Percentiles rank a stretch among this genome's conserved stretches.
phyloP scores from a whole-genome alignment of 2,888 invertebrate species.

The Smittia sp. region DNA sequence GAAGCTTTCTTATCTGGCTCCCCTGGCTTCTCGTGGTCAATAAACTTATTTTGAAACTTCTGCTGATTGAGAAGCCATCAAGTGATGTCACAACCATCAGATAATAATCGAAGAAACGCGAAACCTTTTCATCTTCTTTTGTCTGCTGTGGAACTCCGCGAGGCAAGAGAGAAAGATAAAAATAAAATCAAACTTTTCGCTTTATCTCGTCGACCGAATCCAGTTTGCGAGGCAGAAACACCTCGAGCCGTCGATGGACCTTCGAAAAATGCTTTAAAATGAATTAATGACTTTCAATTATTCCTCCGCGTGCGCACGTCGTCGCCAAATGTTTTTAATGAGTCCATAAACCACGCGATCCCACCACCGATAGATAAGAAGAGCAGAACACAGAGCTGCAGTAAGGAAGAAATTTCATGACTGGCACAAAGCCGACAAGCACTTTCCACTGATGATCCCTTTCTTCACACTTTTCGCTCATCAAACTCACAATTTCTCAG shows the following conservation, averaged over 20 bases:
- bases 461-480: conserved; percentile 11
- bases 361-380: neutral
- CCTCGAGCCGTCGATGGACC: neutral
- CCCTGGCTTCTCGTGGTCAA: neutral
- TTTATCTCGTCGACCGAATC: neutral
- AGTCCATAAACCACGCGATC: neutral
- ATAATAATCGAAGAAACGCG: neutral
- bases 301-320: neutral
- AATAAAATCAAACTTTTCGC: too few species aligned
- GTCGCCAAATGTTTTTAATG: conserved; percentile 28
- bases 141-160: too few species aligned
- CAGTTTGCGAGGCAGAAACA: neutral
- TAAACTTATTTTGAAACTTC: neutral
- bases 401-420: neutral
- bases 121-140: neutral
- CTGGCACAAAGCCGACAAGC: neutral
- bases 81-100: conserved; percentile 12
- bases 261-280: neutral
- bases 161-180: too few species aligned
- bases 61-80: neutral
- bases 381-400: neutral
- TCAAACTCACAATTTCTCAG: conserved; percentile 18
- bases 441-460: conserved; percentile 18
- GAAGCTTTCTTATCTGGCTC: too few species aligned
- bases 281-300: conserved; percentile 26